Base-by-base conservation (phyloP, 2,113 vertebrate species). In the Nematolebias whitei region DNA sequence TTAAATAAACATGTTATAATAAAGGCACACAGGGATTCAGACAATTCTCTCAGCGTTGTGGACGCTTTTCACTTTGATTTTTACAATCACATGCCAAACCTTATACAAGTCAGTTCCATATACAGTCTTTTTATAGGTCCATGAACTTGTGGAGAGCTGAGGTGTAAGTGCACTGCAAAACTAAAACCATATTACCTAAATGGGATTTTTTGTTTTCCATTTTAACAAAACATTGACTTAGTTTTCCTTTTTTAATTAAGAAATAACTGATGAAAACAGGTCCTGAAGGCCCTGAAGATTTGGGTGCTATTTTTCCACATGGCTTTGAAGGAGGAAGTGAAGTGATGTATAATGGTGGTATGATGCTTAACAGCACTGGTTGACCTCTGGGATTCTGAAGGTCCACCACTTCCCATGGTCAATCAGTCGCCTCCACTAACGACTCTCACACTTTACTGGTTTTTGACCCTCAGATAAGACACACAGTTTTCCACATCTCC, bases 401-500 rank as follows among this genome's bases (percentile, higher is more conserved):
- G 50, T 29, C 43, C 59, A 49, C 15, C 3, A 7, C 45, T 72
- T 72, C 54, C 47, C 57, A 24, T 51, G 39, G 38, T 52, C 35
- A 26, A 49, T 5, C 16, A 22, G 39, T 11, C 29, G 24, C 38
- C 41, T 35, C 39, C n/a, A 15, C n/a, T 19, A 40, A 26, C 12
- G 2, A 32, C 11, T 16, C 48, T 13, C 49, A 43, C 50, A 18
- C 40, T 22, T 35, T 12, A 35, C 19, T 35, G 53, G 44, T 54
- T 38, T 38, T 12, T 2, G 43, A 48, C 16, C 39, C 56, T 13
- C 48, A 52, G 62, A 73, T 73, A 66, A 66, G 71, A 65, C 62
- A 66, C 29, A 4, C 16, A 35, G 29, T 39, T 72, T 72, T 58
- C 68, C 68, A 55, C 51, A 54, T n/a, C 41, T 38, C 41, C 51